Conservation (phyloP, 2,113 vertebrate genomes). For the Irena cyanogastra region DNA sequence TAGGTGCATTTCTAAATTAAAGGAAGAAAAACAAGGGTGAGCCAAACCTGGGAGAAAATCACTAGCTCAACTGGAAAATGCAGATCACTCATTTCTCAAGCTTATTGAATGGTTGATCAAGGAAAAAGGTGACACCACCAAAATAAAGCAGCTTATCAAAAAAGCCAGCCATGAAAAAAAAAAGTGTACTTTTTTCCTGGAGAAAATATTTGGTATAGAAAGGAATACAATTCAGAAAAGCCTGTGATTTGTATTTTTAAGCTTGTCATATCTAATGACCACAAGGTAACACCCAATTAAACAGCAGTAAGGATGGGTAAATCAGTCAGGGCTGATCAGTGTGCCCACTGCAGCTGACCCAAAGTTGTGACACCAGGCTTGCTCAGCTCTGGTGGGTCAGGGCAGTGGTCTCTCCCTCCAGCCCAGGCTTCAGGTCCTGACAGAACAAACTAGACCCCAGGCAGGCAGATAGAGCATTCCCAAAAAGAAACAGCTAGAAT, state of each 20-base stretch:
- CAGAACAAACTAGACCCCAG: not conserved
- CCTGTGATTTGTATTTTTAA: not conserved
- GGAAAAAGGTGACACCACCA: not conserved
- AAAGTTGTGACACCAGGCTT: not conserved
- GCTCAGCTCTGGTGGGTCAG: not conserved
- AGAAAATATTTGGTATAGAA: not conserved
- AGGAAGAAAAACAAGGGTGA: not conserved
- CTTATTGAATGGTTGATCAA: not conserved
- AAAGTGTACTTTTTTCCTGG: not conserved
- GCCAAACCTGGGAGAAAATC: not conserved
- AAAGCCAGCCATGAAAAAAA: not conserved
- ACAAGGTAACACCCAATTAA: not conserved
- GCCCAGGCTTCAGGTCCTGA: not conserved
- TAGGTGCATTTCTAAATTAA: not conserved
- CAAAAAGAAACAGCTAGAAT: not conserved
- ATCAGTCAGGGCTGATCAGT: not conserved
- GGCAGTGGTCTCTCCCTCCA: not conserved
- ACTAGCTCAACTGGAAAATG: not conserved
- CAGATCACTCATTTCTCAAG: not conserved
- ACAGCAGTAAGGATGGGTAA: not conserved
- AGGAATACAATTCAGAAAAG: not conserved
- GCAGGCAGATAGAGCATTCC: not conserved
- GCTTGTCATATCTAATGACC: not conserved
- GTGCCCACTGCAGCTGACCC: not conserved
- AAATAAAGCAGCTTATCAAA: not conserved